Base-by-base conservation (phyloP, 2,113 vertebrate genomes). In the Mormyrus iriodes region DNA sequence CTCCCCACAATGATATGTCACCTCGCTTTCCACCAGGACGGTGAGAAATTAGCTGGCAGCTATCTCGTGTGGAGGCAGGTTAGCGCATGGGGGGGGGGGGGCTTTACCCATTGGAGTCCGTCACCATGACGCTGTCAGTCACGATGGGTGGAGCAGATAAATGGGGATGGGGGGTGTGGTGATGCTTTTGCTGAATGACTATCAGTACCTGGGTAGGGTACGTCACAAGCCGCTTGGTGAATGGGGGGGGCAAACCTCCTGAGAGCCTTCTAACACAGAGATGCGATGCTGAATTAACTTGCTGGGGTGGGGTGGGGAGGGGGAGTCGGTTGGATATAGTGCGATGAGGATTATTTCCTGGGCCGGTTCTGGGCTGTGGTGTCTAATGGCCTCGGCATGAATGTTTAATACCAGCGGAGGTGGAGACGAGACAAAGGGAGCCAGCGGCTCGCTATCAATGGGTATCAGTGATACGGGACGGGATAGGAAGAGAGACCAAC, bases 381-480 rank as follows among this genome's bases (percentile, higher is more conserved):
- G 89, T 95, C 93, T 93, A 92, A 93, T 94, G 91, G 91, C 92
- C 91, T 88, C 48, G 89, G 90, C 84, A 95, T 96, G 93, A 95
- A 95, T 95, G 93, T 94, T 96, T 95, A 95, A 95, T 95, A 92
- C 90, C 85, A 90, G 87, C 93, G 87, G 91, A 93, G 94, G 92
- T 95, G 94, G 88, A 90, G 65, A 88, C 24, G 61, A 88, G 89
- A 93, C 94, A 92, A 92, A 93, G 92, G 94, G 93, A 93, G 93
- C 94, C 91, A 90, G 91, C 89, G 89, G 17, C 21, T 73, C 93
- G 92, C 92, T 92, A 94, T 95, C 93, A 94, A 93, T 93, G 87
- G 93, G 90, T 82, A 88, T 89, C 92, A 94, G 95, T 95, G 95
- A 96, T 93, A 94, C 93, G 95, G 95, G 93, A 93, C 92, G 17